Evolutionary conservation across 2,888 invertebrate genomes (phyloP).

Genomic region (Cremastinae sp.): DNA sequence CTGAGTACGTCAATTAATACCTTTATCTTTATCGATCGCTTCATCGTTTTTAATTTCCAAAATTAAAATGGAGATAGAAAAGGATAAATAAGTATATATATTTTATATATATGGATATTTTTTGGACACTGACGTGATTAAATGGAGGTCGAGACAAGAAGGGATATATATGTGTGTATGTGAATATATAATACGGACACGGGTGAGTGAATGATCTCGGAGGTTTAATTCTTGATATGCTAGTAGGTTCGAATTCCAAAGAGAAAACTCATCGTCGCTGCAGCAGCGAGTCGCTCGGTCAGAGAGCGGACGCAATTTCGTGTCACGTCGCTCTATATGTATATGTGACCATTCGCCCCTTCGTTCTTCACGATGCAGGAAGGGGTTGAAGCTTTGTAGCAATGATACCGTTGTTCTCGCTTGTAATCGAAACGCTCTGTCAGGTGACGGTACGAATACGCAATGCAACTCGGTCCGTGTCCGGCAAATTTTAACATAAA

Average conservation of each 20-base stretch:
- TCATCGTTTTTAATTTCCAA: too few species aligned
- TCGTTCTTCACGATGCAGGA: conserved; percentile 49
- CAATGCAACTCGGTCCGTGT: conserved; percentile 13
- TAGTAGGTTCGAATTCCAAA: conserved; percentile 69
- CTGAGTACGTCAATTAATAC: too few species aligned
- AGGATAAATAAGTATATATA: too few species aligned
- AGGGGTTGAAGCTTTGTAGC: conserved; percentile 72
- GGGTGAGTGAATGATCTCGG: conserved; percentile 61
- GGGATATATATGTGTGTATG: too few species aligned
- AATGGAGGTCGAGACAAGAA: neutral
- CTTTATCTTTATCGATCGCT: too few species aligned
- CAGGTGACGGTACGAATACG: conserved; percentile 59
- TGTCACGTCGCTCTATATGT: neutral
- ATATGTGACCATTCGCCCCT: conserved; percentile 22
- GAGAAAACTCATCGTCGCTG: conserved; percentile 60
- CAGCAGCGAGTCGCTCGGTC: conserved; percentile 50
- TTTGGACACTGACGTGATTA: too few species aligned
- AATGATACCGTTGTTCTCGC: conserved; percentile 76
- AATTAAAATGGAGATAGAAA: too few species aligned
- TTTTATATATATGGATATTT: too few species aligned
- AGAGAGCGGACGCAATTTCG: conserved; percentile 31
- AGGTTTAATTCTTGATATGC: conserved; percentile 48
- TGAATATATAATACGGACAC: too few species aligned
- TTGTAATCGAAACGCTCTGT: conserved; percentile 73
- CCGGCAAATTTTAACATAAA: conserved; percentile 31